These are phyloP conservation scores for Melanotaenia boesemani DNA, from an alignment of 2,797 vertebrate species.

Conservation along the genomic window DNA sequence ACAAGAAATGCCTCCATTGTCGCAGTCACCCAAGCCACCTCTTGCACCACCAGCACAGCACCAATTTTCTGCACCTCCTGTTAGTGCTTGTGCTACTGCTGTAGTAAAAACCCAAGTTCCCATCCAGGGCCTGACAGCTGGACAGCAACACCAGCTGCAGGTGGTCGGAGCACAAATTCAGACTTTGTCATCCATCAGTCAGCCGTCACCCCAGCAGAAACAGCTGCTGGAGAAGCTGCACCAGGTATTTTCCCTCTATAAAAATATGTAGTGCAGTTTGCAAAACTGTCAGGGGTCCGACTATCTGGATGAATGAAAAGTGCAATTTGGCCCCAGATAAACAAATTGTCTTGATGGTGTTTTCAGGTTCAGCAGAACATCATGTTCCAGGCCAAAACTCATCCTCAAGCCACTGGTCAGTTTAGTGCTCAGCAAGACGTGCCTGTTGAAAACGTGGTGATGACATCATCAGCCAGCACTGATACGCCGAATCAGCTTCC, in stretches of 20 bases:
- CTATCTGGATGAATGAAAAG: neutral
- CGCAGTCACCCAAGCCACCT: constrained; percentile 82
- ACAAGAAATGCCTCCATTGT: constrained; percentile 77
- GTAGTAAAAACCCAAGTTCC: constrained; percentile 75
- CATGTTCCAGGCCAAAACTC: constrained; percentile 86
- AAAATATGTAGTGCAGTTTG: neutral
- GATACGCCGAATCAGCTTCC: constrained; percentile 74
- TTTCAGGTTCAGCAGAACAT: constrained; percentile 89
- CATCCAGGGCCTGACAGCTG: constrained; percentile 79
- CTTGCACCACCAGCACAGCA: constrained; percentile 71
- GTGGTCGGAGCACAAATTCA: constrained; percentile 87
- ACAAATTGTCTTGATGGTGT: constrained; percentile 1
- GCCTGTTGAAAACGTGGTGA: constrained; percentile 72
- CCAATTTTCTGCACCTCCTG: constrained; percentile 72
- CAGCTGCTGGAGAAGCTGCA: constrained; percentile 91
- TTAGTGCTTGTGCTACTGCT: constrained; percentile 51
- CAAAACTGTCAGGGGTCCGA: neutral
- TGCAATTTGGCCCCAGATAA: too few relatives aligned
- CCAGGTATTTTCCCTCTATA: constrained; percentile 82
- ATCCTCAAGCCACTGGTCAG: constrained; percentile 79
- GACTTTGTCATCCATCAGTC: constrained; percentile 82
- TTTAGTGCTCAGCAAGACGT: constrained; percentile 86
- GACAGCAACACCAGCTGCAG: constrained; percentile 90
- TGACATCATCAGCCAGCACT: constrained; percentile 65
- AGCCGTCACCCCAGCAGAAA: constrained; percentile 87